Base-by-base conservation (phyloP, 2,888 invertebrate species). In the Rhorus exstirpatorius region DNA sequence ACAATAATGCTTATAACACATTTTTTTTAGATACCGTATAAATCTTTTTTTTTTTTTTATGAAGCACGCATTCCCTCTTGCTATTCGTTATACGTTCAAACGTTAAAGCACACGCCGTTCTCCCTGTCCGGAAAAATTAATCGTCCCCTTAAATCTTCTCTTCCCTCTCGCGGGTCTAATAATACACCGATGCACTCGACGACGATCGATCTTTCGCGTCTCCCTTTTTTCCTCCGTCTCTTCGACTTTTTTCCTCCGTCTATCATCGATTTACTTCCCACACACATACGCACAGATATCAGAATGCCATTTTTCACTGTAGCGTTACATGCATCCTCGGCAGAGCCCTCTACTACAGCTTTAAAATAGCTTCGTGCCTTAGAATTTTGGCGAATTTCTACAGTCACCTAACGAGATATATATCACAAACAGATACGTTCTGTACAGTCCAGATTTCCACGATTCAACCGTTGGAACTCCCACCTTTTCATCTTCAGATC, bases 81-180 rank as follows among this genome's bases (percentile, higher is more conserved):
- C 67, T 68, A 60, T 38, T 44, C 6, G 19, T 49, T 60, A 14
- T 49, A 24, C 55, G 24, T 0, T 10, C 19, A n/a, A 65, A 38
- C 58, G 70, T 65, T 51, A 60, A 60, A 70, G 70, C 75, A 51
- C 63, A 53, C 51, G 74, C 68, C 61, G 46, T 75, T 68, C 46
- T 63, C 14, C 24, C 63, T 19, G 70, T 76, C 76, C n/a, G 41
- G 63, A 81, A 67, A 72, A 81, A 81, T 71, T 71, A 81, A 81
- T 81, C 76, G 81, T 60, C 35, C 65, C 41, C 77, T 72, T 81
- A 77, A 81, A 76, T 76, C 71, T 67, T 46, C 55, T 8, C 46
- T 71, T 49, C 67, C 44, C 71, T 21, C 71, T 21, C 60, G 41
- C 1, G 41, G 38, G 21, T 77, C 76, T 71, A 71, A 81, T 76